phyloP scores from a whole-genome alignment of 2,888 invertebrate species.

The Myopa tessellatipennis region DNA sequence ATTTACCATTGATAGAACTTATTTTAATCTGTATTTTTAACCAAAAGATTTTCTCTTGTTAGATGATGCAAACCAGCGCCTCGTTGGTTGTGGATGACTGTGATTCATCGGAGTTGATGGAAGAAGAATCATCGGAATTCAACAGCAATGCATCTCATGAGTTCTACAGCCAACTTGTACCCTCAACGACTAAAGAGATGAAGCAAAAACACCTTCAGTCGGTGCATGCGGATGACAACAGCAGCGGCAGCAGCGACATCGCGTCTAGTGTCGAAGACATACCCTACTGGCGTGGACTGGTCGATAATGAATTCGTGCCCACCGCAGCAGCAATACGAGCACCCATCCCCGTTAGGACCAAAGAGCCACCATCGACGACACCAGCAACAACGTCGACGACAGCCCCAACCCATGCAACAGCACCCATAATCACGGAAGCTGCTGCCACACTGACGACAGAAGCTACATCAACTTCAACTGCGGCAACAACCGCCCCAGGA shows the following conservation, averaged over 20 bases:
- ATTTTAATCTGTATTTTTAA: background rate
- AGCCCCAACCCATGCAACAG: background rate
- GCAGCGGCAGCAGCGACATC: background rate
- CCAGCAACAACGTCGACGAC: slow-evolving; percentile 4
- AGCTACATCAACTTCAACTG: slow-evolving; percentile 27
- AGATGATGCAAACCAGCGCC: slow-evolving; percentile 66
- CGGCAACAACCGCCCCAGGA: slow-evolving; percentile 4
- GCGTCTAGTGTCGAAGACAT: background rate
- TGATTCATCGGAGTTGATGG: slow-evolving; percentile 42
- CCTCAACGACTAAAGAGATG: background rate
- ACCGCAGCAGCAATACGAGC: slow-evolving; percentile 7
- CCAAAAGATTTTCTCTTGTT: slow-evolving; percentile 38
- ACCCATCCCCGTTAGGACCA: background rate
- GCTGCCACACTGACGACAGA: slow-evolving; percentile 47
- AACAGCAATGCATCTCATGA: slow-evolving; percentile 10
- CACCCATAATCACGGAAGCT: background rate
- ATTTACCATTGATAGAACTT: too few species aligned
- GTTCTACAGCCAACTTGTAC: background rate
- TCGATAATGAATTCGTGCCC: slow-evolving; percentile 54
- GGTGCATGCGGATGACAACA: slow-evolving; percentile 20
- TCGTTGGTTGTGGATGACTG: slow-evolving; percentile 51
- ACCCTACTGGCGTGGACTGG: slow-evolving; percentile 66
- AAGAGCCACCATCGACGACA: slow-evolving; percentile 4
- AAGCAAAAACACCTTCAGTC: background rate
- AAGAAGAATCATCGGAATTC: slow-evolving; percentile 41